Percentiles rank a stretch among this genome's conserved stretches.
phyloP scores from a whole-genome alignment of 2,888 invertebrate species.

The Xanthostigma xanthostigma region DNA sequence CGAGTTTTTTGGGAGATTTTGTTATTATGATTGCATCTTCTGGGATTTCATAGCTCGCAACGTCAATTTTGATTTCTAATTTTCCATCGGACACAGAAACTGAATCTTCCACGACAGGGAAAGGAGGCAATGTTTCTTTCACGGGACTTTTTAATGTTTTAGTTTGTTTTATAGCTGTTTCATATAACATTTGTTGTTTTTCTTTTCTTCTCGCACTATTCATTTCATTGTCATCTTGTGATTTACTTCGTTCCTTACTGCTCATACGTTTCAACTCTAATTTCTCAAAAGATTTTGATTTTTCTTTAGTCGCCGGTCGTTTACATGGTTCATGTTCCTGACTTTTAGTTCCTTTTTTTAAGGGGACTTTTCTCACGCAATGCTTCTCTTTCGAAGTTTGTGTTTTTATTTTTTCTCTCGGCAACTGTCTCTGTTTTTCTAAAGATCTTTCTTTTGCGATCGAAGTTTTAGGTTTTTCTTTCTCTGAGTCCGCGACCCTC shows the following conservation, averaged over 20 bases:
- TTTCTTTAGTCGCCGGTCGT: conserved; percentile 39
- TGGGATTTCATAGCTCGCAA: conserved; percentile 27
- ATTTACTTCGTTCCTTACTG: conserved; percentile 52
- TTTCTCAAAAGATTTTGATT: conserved; percentile 52
- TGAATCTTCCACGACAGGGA: conserved; percentile 58
- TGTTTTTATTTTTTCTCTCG: conserved; percentile 28
- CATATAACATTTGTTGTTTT: conserved; percentile 59
- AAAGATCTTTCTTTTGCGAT: conserved; percentile 30
- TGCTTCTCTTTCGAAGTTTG: conserved; percentile 7
- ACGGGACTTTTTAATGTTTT: conserved; percentile 60
- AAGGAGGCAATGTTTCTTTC: conserved; percentile 53
- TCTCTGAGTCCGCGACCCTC: conserved; percentile 5
- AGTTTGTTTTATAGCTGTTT: conserved; percentile 59
- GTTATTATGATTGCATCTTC: conserved; percentile 64
- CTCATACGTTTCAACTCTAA: conserved; percentile 39
- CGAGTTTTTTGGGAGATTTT: conserved; percentile 56
- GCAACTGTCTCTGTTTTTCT: conserved; percentile 36
- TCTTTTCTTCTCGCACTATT: conserved; percentile 58
- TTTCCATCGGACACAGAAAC: conserved; percentile 58
- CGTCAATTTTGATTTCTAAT: conserved; percentile 58
- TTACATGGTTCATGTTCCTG: conserved; percentile 41
- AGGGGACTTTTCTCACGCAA: conserved; percentile 7
- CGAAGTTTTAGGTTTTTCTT: conserved; percentile 3
- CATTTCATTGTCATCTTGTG: conserved; percentile 57
- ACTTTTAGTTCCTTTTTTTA: conserved; percentile 37